Percentiles rank a stretch among this genome's conserved stretches.
Conservation (phyloP, 2,113 vertebrate genomes). For the Lagopus muta region DNA sequence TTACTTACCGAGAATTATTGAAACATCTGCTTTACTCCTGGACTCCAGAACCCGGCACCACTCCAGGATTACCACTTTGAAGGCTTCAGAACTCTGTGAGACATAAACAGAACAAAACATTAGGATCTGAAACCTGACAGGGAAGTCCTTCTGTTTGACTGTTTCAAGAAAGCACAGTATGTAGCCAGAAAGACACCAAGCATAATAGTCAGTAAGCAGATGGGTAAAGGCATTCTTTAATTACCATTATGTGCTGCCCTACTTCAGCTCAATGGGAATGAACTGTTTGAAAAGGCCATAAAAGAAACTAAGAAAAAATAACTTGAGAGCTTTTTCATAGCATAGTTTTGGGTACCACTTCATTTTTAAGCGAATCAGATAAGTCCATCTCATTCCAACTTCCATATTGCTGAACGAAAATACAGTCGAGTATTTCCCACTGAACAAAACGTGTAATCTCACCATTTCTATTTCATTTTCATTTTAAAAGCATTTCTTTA, state of each 20-base stretch:
- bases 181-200: background rate
- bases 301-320: background rate
- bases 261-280: background rate
- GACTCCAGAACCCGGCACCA: slow-evolving; percentile 49
- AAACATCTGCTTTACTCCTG: slow-evolving; percentile 60
- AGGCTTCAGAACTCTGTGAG: slow-evolving; percentile 67
- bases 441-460: background rate
- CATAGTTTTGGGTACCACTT: background rate
- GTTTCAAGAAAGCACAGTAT: background rate
- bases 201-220: background rate
- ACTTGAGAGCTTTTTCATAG: background rate
- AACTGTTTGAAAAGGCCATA: background rate
- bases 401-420: background rate
- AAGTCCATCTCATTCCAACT: background rate
- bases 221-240: background rate
- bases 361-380: background rate
- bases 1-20: slow-evolving; percentile 64
- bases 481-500: background rate
- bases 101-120: slow-evolving; percentile 51
- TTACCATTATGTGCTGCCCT: background rate
- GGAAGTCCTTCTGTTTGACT: background rate
- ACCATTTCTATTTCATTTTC: background rate
- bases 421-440: background rate
- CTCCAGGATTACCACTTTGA: slow-evolving; percentile 57
- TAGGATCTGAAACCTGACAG: background rate